A percentile compares a stretch with the other conserved stretches of the same genome.
Evolutionary conservation across 2,888 invertebrate species (phyloP).

Genomic region (Spisula solida): DNA sequence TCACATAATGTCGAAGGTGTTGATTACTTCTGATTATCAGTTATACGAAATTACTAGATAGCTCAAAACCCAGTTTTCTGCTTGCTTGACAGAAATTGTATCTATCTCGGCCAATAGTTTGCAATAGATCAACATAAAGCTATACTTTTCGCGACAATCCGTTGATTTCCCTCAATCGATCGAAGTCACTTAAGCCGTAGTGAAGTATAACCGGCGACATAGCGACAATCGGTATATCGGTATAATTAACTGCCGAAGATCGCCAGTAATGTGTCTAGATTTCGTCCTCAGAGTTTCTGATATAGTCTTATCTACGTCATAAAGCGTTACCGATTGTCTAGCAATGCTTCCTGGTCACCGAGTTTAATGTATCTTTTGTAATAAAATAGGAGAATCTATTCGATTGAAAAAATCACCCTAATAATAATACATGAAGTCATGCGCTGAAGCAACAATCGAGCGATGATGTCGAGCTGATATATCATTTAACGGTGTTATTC

Average conservation of each 20-base stretch:
- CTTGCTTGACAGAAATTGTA: background rate
- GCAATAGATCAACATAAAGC: background rate
- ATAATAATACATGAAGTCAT: background rate
- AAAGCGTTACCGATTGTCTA: slow-evolving; percentile 6
- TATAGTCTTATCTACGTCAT: slow-evolving; percentile 7
- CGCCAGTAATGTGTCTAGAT: background rate
- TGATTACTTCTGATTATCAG: too few species aligned
- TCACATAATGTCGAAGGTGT: too few species aligned
- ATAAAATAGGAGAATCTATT: slow-evolving; percentile 13
- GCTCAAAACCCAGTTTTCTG: background rate
- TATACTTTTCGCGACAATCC: slow-evolving; percentile 13
- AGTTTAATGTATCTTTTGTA: background rate
- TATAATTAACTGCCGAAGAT: slow-evolving; percentile 21
- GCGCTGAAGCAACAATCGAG: background rate
- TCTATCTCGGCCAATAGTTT: background rate
- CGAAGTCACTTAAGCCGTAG: slow-evolving; percentile 17
- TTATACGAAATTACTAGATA: too few species aligned
- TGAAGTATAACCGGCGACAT: background rate
- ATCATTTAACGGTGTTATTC: background rate
- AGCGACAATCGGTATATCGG: background rate
- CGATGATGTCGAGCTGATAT: background rate
- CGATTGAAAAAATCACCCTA: background rate
- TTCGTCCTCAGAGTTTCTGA: background rate
- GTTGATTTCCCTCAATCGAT: slow-evolving; percentile 9
- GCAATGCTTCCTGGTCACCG: background rate